Base-by-base conservation (phyloP, 2,888 invertebrate species). In the Coelopa pilipes region DNA sequence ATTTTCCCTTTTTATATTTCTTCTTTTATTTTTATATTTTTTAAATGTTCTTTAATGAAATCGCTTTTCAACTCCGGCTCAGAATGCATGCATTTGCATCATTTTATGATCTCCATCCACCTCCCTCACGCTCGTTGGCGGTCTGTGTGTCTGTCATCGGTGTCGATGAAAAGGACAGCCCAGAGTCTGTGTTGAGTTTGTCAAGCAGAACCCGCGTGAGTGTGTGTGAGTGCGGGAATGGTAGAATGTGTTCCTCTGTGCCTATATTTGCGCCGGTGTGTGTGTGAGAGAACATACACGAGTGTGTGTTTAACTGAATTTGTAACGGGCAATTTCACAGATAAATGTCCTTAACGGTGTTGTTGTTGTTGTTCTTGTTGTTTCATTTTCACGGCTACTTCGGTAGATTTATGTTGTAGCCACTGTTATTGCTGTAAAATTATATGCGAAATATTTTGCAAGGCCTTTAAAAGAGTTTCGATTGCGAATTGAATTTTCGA, bases 251-350 rank as follows among this genome's bases (percentile, higher is more conserved):
- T 68, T n/a, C 45, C 13, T 17, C 21, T 45, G 10, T 46, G 17
- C 46, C 46, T 63, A 7, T 46, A 1, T 19, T 13, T 55, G 15
- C 13, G 17, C 19, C 21, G 4, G 57, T 57, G 11, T 21, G 21
- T 17, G 57, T 59, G 57, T 59, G n/a, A 1, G n/a, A 10, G n/a
- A 1, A 10, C 57, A 4, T 21, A 21, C 11, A 59, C 24, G 19
- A 59, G 57, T 59, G 57, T 59, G 17, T 19, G 57, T 59, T 59
- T 59, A 59, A 59, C 65, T 65, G 47, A 11, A 65, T 65, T 65
- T 65, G 65, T 46, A 65, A 65, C 47, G 46, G 46, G 65, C 65
- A 65, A 65, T 65, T 46, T 47, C 46, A 17, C 65, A 13, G 47
- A 47, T 65, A 65, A 65, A 65, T 59, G 57, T 59, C 19, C 57